These are phyloP conservation scores for Cheilosia impressa DNA, from an alignment of 2,888 invertebrate species.

Conservation along the genomic window DNA sequence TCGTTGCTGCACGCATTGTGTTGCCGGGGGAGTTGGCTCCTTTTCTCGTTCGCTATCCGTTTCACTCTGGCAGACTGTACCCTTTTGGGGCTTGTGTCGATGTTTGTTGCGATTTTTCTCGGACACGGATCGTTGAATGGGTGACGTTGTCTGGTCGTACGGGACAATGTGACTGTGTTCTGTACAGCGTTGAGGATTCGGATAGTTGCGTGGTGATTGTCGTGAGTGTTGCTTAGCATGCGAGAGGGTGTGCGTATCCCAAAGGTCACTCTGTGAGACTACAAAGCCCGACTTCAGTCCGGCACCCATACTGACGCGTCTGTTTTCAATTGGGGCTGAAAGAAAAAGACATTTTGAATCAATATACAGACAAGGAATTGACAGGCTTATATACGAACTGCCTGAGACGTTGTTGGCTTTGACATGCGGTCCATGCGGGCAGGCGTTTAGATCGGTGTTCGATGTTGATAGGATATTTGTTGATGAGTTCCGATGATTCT, in stretches of 20 bases:
- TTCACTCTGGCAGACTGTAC: slow-evolving; percentile 85
- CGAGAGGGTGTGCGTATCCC: slow-evolving; percentile 87
- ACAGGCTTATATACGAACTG: slow-evolving; percentile 77
- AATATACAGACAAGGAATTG: neutral
- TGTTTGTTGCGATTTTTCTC: slow-evolving; percentile 86
- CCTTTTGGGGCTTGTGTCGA: slow-evolving; percentile 84
- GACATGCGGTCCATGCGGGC: slow-evolving; percentile 81
- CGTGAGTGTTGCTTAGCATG: slow-evolving; percentile 83
- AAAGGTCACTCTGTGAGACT: slow-evolving; percentile 87
- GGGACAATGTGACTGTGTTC: slow-evolving; percentile 83
- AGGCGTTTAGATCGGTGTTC: slow-evolving; percentile 82
- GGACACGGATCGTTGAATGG: slow-evolving; percentile 87
- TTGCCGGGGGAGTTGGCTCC: slow-evolving; percentile 81
- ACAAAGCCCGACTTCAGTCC: slow-evolving; percentile 85
- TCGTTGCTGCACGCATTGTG: slow-evolving; percentile 80
- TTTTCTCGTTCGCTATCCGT: slow-evolving; percentile 84
- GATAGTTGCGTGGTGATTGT: slow-evolving; percentile 83
- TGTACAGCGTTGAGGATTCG: slow-evolving; percentile 82
- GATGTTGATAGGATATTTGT: slow-evolving; percentile 82
- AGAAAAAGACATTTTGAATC: neutral
- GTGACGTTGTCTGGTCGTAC: slow-evolving; percentile 83
- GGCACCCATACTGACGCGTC: slow-evolving; percentile 82
- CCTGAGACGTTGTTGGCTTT: slow-evolving; percentile 80
- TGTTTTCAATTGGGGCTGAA: slow-evolving; percentile 80
- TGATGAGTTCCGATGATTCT: slow-evolving; percentile 82